Conservation (phyloP, 2,888 invertebrate species). For the Callinectes sapidus region DNA sequence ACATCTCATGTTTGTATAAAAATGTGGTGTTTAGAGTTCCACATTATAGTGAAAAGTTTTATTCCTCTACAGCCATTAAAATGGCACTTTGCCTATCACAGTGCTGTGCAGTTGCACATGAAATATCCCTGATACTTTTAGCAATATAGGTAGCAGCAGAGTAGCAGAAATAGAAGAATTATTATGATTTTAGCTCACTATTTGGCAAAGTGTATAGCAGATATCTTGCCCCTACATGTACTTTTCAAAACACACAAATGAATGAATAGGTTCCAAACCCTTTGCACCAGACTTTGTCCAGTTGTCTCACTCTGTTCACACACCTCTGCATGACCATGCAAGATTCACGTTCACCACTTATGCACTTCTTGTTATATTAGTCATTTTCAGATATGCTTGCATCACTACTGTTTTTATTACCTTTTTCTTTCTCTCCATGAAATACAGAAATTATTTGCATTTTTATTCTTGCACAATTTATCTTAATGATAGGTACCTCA, state of each 20-base stretch:
- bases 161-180: slow-evolving; percentile 46
- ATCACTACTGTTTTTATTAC: not conserved
- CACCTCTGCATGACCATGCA: slow-evolving; percentile 32
- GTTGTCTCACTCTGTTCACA: not conserved
- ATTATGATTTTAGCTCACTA: not conserved
- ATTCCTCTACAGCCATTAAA: slow-evolving; percentile 36
- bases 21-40: slow-evolving; percentile 40
- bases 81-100: slow-evolving; percentile 37
- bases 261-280: not conserved
- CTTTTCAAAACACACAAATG: not conserved
- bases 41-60: slow-evolving; percentile 34
- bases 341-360: not conserved
- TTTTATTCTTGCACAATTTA: not conserved
- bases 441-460: not conserved
- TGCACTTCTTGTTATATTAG: not conserved
- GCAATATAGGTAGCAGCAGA: slow-evolving; percentile 49
- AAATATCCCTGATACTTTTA: slow-evolving; percentile 38
- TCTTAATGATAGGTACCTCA: not conserved
- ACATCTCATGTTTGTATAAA: slow-evolving; percentile 27
- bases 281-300: slow-evolving; percentile 19
- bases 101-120: slow-evolving; percentile 50
- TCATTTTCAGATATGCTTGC: not conserved
- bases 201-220: slow-evolving; percentile 42
- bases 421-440: not conserved
- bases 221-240: slow-evolving; percentile 18